Percentiles rank a stretch among this genome's conserved stretches.
Conservation (phyloP, 2,113 vertebrate genomes). For the Baryphthengus martii region DNA sequence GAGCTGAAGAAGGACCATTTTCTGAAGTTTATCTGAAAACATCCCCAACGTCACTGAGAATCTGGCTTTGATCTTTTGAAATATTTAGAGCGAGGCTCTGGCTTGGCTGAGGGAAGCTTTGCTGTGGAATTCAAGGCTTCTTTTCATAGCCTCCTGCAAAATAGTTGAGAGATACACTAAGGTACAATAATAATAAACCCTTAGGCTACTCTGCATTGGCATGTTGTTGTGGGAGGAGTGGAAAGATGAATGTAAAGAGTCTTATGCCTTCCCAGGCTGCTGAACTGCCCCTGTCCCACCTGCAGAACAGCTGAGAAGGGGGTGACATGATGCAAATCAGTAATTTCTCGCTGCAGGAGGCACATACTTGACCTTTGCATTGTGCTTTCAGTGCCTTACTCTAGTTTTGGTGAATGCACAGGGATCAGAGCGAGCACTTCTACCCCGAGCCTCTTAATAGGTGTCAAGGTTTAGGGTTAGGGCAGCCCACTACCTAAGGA, state of each 20-base stretch:
- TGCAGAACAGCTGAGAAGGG: not conserved
- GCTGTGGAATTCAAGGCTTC: not conserved
- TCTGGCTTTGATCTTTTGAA: not conserved
- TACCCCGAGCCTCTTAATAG: accelerated
- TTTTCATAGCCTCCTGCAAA: not conserved
- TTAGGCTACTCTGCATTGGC: accelerated
- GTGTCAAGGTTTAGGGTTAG: too few relatives aligned
- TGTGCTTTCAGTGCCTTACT: not conserved
- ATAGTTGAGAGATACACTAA: accelerated
- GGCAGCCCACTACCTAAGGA: too few relatives aligned
- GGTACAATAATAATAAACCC: too few relatives aligned
- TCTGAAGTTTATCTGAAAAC: not conserved
- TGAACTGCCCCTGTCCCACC: not conserved
- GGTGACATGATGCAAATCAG: accelerated
- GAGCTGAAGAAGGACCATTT: not conserved
- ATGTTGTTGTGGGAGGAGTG: accelerated
- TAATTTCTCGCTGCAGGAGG: too few relatives aligned
- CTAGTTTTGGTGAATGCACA: not conserved
- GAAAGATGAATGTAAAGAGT: not conserved
- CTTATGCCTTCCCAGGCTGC: accelerated
- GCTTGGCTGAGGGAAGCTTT: not conserved
- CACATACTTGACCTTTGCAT: not conserved
- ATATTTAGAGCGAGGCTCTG: not conserved
- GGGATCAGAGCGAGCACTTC: accelerated
- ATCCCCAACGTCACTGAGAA: not conserved